phyloP scores from a whole-genome alignment of 2,797 vertebrate genomes.

The Channallabes apus region DNA sequence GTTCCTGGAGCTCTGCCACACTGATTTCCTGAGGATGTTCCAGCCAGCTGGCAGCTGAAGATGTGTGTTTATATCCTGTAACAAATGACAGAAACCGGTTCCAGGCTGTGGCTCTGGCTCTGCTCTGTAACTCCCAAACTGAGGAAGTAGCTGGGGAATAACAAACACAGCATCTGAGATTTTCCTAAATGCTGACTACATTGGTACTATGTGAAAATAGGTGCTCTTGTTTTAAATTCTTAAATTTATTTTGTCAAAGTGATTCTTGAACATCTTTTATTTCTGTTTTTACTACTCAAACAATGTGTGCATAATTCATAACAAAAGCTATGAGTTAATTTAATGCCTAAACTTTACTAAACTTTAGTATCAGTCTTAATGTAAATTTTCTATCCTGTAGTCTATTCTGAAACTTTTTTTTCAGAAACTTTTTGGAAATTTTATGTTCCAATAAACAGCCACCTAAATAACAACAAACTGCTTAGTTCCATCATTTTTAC shows the following conservation, averaged over 20 bases:
- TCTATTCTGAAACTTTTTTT: background rate
- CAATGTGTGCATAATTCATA: background rate
- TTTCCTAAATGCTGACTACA: background rate
- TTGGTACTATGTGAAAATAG: background rate
- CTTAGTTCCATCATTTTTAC: background rate
- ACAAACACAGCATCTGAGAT: background rate
- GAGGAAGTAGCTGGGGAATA: conserved; percentile 6
- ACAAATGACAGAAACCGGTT: conserved; percentile 14
- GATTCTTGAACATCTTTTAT: background rate
- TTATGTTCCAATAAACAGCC: background rate
- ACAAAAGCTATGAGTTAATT: background rate
- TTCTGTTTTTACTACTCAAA: background rate
- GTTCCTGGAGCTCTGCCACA: conserved; percentile 36
- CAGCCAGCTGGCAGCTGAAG: conserved; percentile 15
- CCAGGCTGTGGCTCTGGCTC: conserved; percentile 11
- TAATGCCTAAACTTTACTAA: background rate
- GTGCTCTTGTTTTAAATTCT: background rate
- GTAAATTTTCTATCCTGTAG: background rate
- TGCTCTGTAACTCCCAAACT: conserved; percentile 15
- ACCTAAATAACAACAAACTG: background rate
- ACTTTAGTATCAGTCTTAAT: background rate
- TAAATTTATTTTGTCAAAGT: background rate
- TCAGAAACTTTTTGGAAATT: no score
- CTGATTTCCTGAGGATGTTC: conserved; percentile 26
- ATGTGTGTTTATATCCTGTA: conserved; percentile 26